These are phyloP conservation scores for Buceros bicornis DNA, from an alignment of 2,797 vertebrate genomes.

Conservation along the genomic window DNA sequence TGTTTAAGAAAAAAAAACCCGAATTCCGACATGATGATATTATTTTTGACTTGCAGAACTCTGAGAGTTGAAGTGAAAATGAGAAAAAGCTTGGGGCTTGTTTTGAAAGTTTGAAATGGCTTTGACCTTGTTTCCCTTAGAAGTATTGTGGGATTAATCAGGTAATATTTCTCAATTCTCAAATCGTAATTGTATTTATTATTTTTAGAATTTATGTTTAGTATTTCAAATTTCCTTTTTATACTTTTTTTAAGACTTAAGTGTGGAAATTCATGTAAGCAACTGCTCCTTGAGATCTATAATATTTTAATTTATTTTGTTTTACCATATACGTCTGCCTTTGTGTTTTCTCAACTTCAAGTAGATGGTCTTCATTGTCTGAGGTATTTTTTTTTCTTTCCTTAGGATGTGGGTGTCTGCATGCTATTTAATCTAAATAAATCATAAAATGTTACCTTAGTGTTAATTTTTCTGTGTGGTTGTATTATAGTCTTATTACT, in stretches of 20 bases:
- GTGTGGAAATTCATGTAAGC: neutral
- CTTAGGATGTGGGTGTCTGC: neutral
- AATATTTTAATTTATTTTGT: constrained; percentile 27
- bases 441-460: neutral
- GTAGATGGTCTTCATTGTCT: neutral
- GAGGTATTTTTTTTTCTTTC: neutral
- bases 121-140: constrained; percentile 23
- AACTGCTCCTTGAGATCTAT: neutral
- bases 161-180: neutral
- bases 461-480: constrained; percentile 22
- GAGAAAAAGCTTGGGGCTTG: constrained; percentile 39
- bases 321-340: neutral
- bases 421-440: neutral
- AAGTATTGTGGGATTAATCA: constrained; percentile 10
- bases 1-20: constrained; percentile 56
- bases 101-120: constrained; percentile 61
- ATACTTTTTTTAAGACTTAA: neutral
- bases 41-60: constrained; percentile 59
- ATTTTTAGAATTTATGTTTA: neutral
- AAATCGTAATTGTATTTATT: neutral
- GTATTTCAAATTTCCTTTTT: neutral
- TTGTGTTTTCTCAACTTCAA: constrained; percentile 24
- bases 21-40: neutral
- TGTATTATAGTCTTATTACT: constrained; percentile 12
- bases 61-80: constrained; percentile 51